Evolutionary conservation across 2,888 invertebrate genomes (phyloP), one percentile per base, ranked within the genome.

Genomic region (Gastrophysa polygoni): DNA sequence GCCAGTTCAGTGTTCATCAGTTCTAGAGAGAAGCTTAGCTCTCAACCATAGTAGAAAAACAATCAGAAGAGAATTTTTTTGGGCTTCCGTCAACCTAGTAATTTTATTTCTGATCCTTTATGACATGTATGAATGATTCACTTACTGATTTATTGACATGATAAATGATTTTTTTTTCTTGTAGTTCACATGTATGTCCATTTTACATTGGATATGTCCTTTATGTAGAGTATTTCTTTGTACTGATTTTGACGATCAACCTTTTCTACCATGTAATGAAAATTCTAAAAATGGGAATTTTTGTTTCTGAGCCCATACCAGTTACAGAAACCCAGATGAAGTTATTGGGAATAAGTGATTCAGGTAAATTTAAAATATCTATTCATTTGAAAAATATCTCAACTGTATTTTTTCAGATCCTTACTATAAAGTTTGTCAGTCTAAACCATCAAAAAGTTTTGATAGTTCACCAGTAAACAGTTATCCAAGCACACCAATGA

Each of bases 51-150:
- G 79, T 0, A 82, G 84, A 60, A 81, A 77, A 63, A 85, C 83
- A 74, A 83, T 86, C 2, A 82, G 83, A 6, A 82, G 75, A 56
- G 83, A 86, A 18, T 74, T 87, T n/a, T 83, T 84, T 68, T 89
- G 89, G 87, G 85, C 87, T 50, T 72, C 82, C 10, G 75, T 88
- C 14, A 89, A 89, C 73, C 80, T 83, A n/a, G 73, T 80, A 8
- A 71, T 88, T 24, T 78, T 89, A 28, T 72, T 84, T 11, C 71
- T 87, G 54, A 80, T 89, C 38, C 74, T 84, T 7, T 88, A 86
- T 73, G 89, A 89, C 74, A 80, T 89, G 89, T 89, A 79, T 83
- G 87, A 81, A 56, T 60, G 43, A 59, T 44, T 28, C 28, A 52
- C 18, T 3, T n/a, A 32, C 48, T 51, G 10, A 54, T 20, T 50